Conservation (phyloP, 2,797 vertebrate genomes). For the Labeo calbasu region DNA sequence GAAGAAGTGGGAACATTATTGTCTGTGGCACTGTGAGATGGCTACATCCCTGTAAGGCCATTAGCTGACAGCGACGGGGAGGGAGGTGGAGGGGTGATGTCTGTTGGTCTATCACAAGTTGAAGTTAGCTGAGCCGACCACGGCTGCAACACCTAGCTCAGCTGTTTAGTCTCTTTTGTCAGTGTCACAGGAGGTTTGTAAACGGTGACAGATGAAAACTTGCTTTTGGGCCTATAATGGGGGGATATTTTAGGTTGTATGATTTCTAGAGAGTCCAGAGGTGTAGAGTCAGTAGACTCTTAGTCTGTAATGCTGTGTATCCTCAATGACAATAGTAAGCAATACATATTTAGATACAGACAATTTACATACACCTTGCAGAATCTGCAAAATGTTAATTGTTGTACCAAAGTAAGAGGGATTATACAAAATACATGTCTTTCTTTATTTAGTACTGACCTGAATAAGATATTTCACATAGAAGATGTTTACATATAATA, state of each 20-base stretch:
- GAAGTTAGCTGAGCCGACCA: slow-evolving; percentile 74
- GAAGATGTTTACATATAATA: no score
- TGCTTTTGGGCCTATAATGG: slow-evolving; percentile 7
- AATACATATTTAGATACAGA: neutral
- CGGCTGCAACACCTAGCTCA: slow-evolving; percentile 28
- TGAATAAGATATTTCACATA: no score
- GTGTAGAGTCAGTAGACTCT: neutral
- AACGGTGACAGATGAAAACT: slow-evolving; percentile 31
- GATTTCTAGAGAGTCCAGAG: neutral
- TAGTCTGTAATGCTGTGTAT: neutral
- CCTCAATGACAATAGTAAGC: neutral
- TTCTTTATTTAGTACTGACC: no score
- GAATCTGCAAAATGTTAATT: no score
- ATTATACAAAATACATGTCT: no score
- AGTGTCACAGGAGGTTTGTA: slow-evolving; percentile 16
- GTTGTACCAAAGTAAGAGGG: no score
- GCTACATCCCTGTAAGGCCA: slow-evolving; percentile 71
- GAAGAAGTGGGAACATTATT: slow-evolving; percentile 73
- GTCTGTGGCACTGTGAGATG: slow-evolving; percentile 72
- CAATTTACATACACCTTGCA: no score
- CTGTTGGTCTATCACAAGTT: slow-evolving; percentile 72
- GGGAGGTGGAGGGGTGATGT: slow-evolving; percentile 54
- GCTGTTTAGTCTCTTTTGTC: slow-evolving; percentile 45
- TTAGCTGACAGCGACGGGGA: slow-evolving; percentile 73
- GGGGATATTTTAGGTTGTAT: slow-evolving; percentile 26